Evolutionary conservation across 2,113 vertebrate species (phyloP), one percentile per base, ranked within the genome.

Genomic region (Peromyscus californicus): DNA sequence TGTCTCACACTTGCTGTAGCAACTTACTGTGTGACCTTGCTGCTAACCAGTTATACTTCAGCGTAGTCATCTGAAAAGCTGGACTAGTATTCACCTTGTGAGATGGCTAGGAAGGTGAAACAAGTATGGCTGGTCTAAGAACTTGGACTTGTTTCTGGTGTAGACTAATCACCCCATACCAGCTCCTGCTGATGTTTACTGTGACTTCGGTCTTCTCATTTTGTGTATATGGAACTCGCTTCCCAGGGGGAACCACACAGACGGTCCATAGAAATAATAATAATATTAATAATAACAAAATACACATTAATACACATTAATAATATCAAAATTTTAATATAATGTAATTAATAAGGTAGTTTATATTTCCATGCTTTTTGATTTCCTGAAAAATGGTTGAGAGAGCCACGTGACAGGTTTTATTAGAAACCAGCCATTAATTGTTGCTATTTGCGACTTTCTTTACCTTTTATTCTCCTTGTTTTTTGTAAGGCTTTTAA

Each of bases 241-340:
- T 39, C 42, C 48, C 21, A 42, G 17, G 29, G 19, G 84, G 7
- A 42, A 48, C 39, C 19, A 24, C 29, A 24, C 7, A 4, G 2
- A 63, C 3, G 13, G 8, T 24, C 22, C 45, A 76, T 0, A 1
- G 4, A 31, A 7, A 17, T 5, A 17, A 19, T 15, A 51, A 51
- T 51, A 51, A 57, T 31, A 21, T 36, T 15, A 33, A 3, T 80
- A 36, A 29, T 15, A 6, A 13, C 72, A 86, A 42, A 12, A 8
- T 36, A 51, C 51, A 51, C 45, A 48, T 48, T 48, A 48, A 48
- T 48, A 48, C 29, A 63, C 36, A 21, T 39, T 15, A 33, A 2
- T 80, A 36, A 31, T 15, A 6, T 17, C 72, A 86, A 42, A 12
- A 6, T 36, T 65, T 36, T 4, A 8, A 1, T 89, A 45, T 87